phyloP scores from a whole-genome alignment of 2,113 vertebrate species.

The Zosterops japonicus region DNA sequence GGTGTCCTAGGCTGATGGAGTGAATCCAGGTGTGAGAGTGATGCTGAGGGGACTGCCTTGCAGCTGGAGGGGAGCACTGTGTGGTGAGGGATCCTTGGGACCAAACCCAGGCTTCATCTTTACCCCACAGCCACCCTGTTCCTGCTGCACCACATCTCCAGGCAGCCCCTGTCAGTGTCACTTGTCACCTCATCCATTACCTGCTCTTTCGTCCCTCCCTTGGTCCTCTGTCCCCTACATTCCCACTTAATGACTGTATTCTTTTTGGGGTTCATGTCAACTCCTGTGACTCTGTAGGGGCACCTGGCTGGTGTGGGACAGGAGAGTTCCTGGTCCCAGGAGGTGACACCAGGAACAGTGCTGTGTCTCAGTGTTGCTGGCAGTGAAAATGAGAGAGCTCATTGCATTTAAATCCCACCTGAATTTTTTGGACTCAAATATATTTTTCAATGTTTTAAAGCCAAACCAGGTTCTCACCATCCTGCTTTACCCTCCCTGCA shows the following conservation, averaged over 20 bases:
- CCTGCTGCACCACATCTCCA: not conserved
- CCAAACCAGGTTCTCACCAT: not conserved
- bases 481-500: rapidly evolving
- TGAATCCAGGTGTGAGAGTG: not conserved
- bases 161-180: not conserved
- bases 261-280: not conserved
- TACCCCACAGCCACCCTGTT: not conserved
- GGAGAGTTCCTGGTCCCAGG: not conserved
- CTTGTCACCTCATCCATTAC: not conserved
- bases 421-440: not conserved
- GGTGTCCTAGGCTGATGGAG: not conserved
- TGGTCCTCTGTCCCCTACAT: not conserved
- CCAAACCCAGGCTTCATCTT: not conserved
- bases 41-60: not conserved
- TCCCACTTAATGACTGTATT: not conserved
- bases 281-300: not conserved
- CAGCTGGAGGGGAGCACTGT: rapidly evolving
- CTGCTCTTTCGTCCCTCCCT: not conserved
- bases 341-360: not conserved
- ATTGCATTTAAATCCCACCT: not conserved
- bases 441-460: not conserved
- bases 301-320: not conserved
- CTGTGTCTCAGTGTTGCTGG: not conserved
- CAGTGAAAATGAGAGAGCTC: not conserved
- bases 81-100: rapidly evolving